Base-by-base conservation (phyloP, 1,140 invertebrate genomes). In the Eumaeus atala region DNA sequence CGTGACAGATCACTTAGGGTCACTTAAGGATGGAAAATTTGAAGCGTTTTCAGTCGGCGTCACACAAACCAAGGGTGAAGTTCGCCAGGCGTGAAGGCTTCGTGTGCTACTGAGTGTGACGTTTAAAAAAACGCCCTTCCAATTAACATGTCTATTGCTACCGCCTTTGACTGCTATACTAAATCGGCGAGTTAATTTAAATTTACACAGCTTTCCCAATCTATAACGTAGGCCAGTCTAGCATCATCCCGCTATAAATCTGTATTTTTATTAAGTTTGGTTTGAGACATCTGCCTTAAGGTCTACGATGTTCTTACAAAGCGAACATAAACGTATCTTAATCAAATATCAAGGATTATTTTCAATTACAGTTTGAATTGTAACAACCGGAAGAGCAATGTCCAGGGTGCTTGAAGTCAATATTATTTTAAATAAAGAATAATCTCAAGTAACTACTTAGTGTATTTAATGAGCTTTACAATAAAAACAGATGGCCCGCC, bases 121-220 rank as follows among this genome's bases (percentile, higher is more conserved):
- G 37, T 58, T 38, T 57, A 62, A 49, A 56, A 66, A 66, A 62
- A 62, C 51, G 64, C 53, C 61, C 61, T 62, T 66, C 55, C 51
- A 44, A 44, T 28, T 28, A 28, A 28, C 21, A 28, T 44, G 40
- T 44, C 17, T 16, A 10, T 44, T 14, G 14, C 40, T 44, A 44
- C 40, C 12, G 40, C 16, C 40, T 44, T 9, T 16, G 9, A 9
- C 12, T 16, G 7, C 21, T 28, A 28, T 28, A 28, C 2, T 28
- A 28, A 28, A 28, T 28, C 21, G 6, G 21, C 21, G 21, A 28
- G 2, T 28, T 6, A 28, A 28, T 28, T 28, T 2, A 28, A 28
- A 28, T 28, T 28, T 28, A 28, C 21, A 28, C 21, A 28, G 21
- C 2, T n/a, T n/a, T n/a, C n/a, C n/a, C 21, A 28, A 3, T 28